Percentiles rank a stretch among this genome's conserved stretches.
phyloP scores from a whole-genome alignment of 2,113 vertebrate genomes.

The Tachysurus vachellii region DNA sequence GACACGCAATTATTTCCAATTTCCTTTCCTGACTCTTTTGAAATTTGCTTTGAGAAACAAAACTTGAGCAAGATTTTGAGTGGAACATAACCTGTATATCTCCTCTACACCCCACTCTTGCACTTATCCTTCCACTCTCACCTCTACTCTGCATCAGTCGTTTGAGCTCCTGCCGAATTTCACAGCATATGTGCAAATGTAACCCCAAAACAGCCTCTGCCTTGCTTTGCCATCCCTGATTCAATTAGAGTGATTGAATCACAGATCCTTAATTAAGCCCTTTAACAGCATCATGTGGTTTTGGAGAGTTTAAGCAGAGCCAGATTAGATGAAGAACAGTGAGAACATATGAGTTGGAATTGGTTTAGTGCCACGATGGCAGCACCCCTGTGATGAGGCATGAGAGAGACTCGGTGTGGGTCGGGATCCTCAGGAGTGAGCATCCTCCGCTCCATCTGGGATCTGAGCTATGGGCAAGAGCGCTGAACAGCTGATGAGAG shows the following conservation, averaged over 20 bases:
- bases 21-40: slow-evolving; percentile 5
- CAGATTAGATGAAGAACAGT: slow-evolving; percentile 74
- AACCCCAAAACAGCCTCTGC: slow-evolving; percentile 49
- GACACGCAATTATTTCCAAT: slow-evolving; percentile 28
- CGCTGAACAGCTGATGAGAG: slow-evolving; percentile 33
- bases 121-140: slow-evolving; percentile 51
- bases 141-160: slow-evolving; percentile 1
- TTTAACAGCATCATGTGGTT: slow-evolving; percentile 71
- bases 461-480: background rate
- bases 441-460: slow-evolving; percentile 46
- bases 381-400: slow-evolving; percentile 55
- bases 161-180: slow-evolving; percentile 1
- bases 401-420: slow-evolving; percentile 62
- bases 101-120: slow-evolving; percentile 44
- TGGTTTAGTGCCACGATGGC: slow-evolving; percentile 71
- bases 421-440: slow-evolving; percentile 56
- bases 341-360: slow-evolving; percentile 76
- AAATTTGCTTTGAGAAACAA: background rate
- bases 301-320: slow-evolving; percentile 67
- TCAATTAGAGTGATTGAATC: slow-evolving; percentile 77
- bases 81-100: slow-evolving; percentile 28
- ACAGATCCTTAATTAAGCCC: slow-evolving; percentile 78
- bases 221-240: slow-evolving; percentile 60
- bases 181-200: slow-evolving; percentile 14
- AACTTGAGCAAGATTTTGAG: background rate